These are phyloP conservation scores for Melanostoma mellinum DNA, from an alignment of 2,888 invertebrate genomes.

Conservation along the genomic window DNA sequence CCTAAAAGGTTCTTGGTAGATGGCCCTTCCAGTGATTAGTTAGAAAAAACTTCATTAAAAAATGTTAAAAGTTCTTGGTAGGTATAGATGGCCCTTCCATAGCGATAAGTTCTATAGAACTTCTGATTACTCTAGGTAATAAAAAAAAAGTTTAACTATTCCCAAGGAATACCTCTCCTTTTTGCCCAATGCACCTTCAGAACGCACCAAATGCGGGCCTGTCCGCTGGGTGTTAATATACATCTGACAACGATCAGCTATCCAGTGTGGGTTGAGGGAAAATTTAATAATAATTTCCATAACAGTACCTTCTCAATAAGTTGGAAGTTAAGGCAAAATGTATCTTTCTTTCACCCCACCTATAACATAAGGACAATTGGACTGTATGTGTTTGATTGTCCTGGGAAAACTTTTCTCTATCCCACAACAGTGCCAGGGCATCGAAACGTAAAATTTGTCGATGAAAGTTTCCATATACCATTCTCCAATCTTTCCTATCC, in stretches of 20 bases:
- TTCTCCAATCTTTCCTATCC: constrained; percentile 9
- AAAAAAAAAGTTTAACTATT: too few relatives aligned
- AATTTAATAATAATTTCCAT: constrained; percentile 45
- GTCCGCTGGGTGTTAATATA: constrained; percentile 5
- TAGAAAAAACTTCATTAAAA: too few relatives aligned
- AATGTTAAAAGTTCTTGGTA: too few relatives aligned
- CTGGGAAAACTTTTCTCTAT: constrained; percentile 54
- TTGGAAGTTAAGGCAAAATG: constrained; percentile 30
- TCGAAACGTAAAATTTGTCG: constrained; percentile 66
- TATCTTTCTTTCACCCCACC: constrained; percentile 25
- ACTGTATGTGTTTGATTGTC: constrained; percentile 16
- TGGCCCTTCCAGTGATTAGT: too few relatives aligned
- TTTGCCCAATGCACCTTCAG: too few relatives aligned
- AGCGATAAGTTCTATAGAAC: too few relatives aligned
- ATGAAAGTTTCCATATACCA: constrained; percentile 56
- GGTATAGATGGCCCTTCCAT: too few relatives aligned
- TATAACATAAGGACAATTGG: constrained; percentile 40
- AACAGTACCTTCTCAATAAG: constrained; percentile 55
- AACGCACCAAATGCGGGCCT: neutral
- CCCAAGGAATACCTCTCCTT: too few relatives aligned
- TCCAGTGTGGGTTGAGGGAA: constrained; percentile 24
- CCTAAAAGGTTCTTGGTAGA: too few relatives aligned
- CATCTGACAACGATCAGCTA: neutral
- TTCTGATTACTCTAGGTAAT: too few relatives aligned
- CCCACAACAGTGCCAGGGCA: constrained; percentile 52